Base-by-base conservation (phyloP, 2,888 invertebrate genomes). In the Parapristionchus giblindavisi region DNA sequence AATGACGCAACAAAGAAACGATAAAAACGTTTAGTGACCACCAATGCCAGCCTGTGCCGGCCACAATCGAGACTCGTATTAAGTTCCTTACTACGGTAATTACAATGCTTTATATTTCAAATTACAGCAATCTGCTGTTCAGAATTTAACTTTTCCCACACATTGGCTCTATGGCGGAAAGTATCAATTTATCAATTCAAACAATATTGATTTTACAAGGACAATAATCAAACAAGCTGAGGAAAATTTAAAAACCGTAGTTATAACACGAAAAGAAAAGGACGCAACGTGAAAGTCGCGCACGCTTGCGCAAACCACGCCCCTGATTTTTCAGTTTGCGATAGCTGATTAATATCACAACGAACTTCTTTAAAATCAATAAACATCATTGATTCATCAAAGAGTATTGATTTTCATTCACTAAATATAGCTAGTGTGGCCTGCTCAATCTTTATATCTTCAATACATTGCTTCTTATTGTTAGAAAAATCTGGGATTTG, bases 41-140 rank as follows among this genome's bases (percentile, higher is more conserved):
- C 34, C 43, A 43, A 48, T 66, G 66, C 66, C 66, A 48, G 48
- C 43, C 63, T 43, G 63, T 65, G 63, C 63, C 63, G 63, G 63
- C 43, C 63, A 43, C 27, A 43, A 65, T n/a, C n/a, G 56, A 54
- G 27, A 6, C 43, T 14, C 38, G 38, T 38, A 27, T 11, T n/a
- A 40, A 40, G 2, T 40, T 36, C 36, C 8, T 21, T 60, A 60
- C n/a, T n/a, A n/a, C n/a, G n/a, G n/a, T n/a, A n/a, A n/a, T n/a
- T n/a, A n/a, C n/a, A n/a, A n/a, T n/a, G n/a, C n/a, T n/a, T n/a
- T n/a, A n/a, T n/a, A n/a, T n/a, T n/a, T n/a, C n/a, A n/a, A n/a
- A n/a, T n/a, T n/a, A n/a, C n/a, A n/a, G n/a, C n/a, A n/a, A n/a
- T n/a, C n/a, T n/a, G n/a, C n/a, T n/a, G n/a, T n/a, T n/a, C n/a